phyloP scores from a whole-genome alignment of 1,140 invertebrate genomes.

The Berghia stephanieae region DNA sequence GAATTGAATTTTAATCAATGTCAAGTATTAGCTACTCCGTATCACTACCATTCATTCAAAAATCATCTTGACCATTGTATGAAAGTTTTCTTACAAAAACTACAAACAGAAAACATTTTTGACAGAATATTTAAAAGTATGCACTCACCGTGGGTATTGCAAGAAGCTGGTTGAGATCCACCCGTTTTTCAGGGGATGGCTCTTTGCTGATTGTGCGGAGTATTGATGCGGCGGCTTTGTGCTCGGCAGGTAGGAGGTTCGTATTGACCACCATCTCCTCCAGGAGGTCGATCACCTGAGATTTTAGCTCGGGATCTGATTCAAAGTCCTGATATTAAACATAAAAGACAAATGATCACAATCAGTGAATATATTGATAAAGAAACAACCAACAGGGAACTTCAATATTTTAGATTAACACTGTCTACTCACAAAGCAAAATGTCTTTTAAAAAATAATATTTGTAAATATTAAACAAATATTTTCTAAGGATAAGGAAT shows the following conservation, averaged over 20 bases:
- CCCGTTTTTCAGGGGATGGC: constrained; percentile 62
- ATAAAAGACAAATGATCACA: background rate
- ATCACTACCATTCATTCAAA: no score
- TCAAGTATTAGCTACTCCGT: no score
- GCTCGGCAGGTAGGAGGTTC: constrained; percentile 87
- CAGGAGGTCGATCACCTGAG: constrained; percentile 84
- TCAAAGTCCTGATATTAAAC: constrained; percentile 80
- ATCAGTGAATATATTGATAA: background rate
- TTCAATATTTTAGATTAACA: background rate
- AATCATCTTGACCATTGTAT: no score
- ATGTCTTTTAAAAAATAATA: background rate
- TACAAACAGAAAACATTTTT: background rate
- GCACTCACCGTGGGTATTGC: constrained; percentile 77
- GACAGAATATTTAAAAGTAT: background rate
- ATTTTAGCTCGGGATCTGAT: constrained; percentile 78
- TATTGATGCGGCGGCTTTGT: constrained; percentile 86
- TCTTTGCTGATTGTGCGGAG: constrained; percentile 82
- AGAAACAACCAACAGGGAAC: background rate
- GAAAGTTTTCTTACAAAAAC: background rate
- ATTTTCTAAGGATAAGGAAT: no score
- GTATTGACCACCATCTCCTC: constrained; percentile 88
- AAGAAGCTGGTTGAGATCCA: constrained; percentile 80
- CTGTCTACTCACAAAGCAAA: background rate
- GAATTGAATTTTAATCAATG: no score
- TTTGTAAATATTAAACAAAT: no score